Base-by-base conservation (phyloP, 2,797 vertebrate genomes). In the Cuculus canorus region DNA sequence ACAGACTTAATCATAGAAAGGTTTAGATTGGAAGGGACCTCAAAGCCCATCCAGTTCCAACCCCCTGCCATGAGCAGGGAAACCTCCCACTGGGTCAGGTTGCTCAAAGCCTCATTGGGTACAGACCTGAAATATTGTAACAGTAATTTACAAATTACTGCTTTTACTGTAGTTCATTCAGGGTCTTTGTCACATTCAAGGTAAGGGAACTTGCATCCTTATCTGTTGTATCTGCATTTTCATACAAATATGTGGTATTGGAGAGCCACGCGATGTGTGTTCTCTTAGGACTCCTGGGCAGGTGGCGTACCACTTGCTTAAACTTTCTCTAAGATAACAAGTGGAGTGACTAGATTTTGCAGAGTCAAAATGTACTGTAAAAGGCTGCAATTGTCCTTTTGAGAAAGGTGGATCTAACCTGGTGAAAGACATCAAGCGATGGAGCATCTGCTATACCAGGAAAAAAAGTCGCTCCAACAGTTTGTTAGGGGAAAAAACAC, bases 171-270 rank as follows among this genome's bases (percentile, higher is more conserved):
- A 64, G 28, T 18, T 50, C 0, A 0, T 63, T 69, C 13, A 10
- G 33, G 25, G 17, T 68, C 56, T 72, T 50, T 23, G 33, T 78
- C 54, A 69, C 48, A 54, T 78, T 28, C 24, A 24, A 24, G 6
- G 17, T 53, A 15, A 18, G 27, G 9, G 13, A 73, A 16, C 10
- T 85, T 54, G 4, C 4, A n/a, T 53, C 22, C 14, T 84, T 60
- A 21, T 7, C 48, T 33, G 17, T 45, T 45, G 24, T 13, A 50
- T 50, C 24, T 57, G 21, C 10, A 39, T 50, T 57, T 83, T 43
- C 21, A 10, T 21, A 37, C 11, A 12, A n/a, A 7, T 10, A 17
- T 33, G 11, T 53, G 0, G 0, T 35, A 15, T 11, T 2, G 8
- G 16, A 11, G 48, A 59, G 39, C 37, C 57, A 3, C 39, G 53